Evolutionary conservation across 2,888 invertebrate species (phyloP), one percentile per base, ranked within the genome.

Genomic region (Drosophila incognita): DNA sequence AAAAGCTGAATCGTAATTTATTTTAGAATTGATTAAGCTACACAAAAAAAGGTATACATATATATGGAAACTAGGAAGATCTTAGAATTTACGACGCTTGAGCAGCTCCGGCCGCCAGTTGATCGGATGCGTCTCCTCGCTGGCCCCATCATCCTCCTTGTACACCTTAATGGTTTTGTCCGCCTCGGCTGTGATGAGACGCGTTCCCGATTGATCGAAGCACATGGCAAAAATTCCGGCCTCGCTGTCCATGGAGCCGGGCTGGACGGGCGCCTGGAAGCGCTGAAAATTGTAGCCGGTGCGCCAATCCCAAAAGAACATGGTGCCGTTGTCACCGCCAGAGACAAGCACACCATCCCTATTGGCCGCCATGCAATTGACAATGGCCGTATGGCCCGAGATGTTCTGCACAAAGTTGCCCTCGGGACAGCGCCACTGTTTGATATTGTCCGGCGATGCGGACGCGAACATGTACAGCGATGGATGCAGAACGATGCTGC

Each of bases 131-230:
- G 96, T 95, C 90, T 99, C 99, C 94, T 99, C 99, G 0, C 97
- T 97, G 1, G 99, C 99, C 29, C 96, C 95, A 15, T 99, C 98
- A 93, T 99, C 99, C 93, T 99, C 99, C 92, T 97, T 98, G 94
- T 99, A 99, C 78, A 99, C 97, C 94, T 99, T 99, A 84, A 99
- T 98, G 1, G 99, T 99, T 94, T 99, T 99, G 93, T 99, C 99
- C 0, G 99, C 99, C 93, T 99, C 99, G 0, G 98, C 97, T 0
- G 99, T 99, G 82, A 99, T 97, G 74, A 99, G 95, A 27, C 99
- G 95, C 0, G 97, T 96, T 31, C 99, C 98, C n/a, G 98, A 98
- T 80, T 97, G 96, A 93, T 99, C 99, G 93, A 97, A 99, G 0
- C 96, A 96, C 95, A 99, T 96, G 61, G 99, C 96, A 94, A 99